These are phyloP conservation scores for Pyrocoelia pectoralis DNA, from an alignment of 2,888 invertebrate species.

Conservation along the genomic window DNA sequence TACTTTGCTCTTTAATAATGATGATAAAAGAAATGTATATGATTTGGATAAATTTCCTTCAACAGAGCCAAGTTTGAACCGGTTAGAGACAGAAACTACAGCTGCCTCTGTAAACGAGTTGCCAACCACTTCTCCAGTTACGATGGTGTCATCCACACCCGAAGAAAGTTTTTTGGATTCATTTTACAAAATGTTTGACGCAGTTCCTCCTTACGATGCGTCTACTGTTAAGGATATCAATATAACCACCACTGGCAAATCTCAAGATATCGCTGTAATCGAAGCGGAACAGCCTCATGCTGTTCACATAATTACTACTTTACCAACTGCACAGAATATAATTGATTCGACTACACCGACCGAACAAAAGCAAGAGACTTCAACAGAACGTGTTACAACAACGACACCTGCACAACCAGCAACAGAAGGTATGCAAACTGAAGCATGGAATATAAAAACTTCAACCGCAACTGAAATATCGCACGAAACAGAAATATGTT, in stretches of 20 bases:
- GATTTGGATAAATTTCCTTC: not conserved
- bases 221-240: not conserved
- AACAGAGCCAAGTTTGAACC: not conserved
- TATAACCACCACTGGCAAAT: not conserved
- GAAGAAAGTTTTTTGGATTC: slow-evolving; percentile 51
- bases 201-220: not conserved
- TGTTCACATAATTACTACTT: no score
- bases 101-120: slow-evolving; percentile 15
- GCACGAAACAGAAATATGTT: slow-evolving; percentile 89
- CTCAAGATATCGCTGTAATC: not conserved
- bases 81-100: not conserved
- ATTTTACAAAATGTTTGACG: slow-evolving; percentile 56
- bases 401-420: not conserved
- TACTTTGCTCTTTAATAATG: slow-evolving; percentile 42
- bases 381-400: not conserved
- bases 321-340: not conserved
- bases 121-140: slow-evolving; percentile 34
- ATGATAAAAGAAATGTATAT: slow-evolving; percentile 40
- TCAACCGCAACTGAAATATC: slow-evolving; percentile 84
- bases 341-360: not conserved
- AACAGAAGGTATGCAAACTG: slow-evolving; percentile 43
- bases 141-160: slow-evolving; percentile 41
- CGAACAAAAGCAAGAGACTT: not conserved
- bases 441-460: slow-evolving; percentile 70
- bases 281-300: not conserved